Base-by-base conservation (phyloP, 2,797 vertebrate species). In the Garrulus glandarius region DNA sequence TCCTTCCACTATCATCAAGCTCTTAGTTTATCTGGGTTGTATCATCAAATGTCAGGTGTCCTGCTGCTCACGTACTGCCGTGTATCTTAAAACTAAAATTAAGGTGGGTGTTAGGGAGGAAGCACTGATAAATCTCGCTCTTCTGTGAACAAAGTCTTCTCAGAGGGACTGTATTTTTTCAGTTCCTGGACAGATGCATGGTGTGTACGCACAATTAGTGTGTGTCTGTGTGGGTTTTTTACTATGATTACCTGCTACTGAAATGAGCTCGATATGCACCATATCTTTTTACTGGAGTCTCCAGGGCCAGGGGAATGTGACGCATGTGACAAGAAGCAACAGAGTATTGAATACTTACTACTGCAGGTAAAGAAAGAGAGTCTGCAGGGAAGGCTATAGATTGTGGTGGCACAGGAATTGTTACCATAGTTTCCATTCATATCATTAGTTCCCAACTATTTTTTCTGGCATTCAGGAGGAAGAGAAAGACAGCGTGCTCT, bases 341-440 rank as follows among this genome's bases (percentile, higher is more conserved):
- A 75, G 23, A 65, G 23, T 36, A 44, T 55, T 49, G 34, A 84
- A 37, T 89, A 47, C 67, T 88, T 92, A n/a, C 5, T 80, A 39
- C 56, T 68, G 70, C 86, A 89, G 85, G 88, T 95, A 41, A 65
- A 81, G 81, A 75, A 84, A 60, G 67, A 15, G 43, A 87, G 67
- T 78, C 88, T 92, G 78, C 12, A 6, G 72, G 59, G 56, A 65
- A 60, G 68, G 56, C 67, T 70, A 32, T 71, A 86, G 59, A 69
- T 53, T 76, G 50, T 76, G 29, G 32, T 87, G 63, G 59, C 80
- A 53, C 80, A 92, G 94, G 52, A 91, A 80, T 78, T 72, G 84
- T 96, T 96, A 72, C 84, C 36, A 47, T n/a, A 83, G 65, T 96
- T 95, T 80, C 87, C 92, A 60, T 59, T 84, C 75, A 70, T 81